Evolutionary conservation across 1,140 invertebrate genomes (phyloP).

Genomic region (Euglossa dilemma): DNA sequence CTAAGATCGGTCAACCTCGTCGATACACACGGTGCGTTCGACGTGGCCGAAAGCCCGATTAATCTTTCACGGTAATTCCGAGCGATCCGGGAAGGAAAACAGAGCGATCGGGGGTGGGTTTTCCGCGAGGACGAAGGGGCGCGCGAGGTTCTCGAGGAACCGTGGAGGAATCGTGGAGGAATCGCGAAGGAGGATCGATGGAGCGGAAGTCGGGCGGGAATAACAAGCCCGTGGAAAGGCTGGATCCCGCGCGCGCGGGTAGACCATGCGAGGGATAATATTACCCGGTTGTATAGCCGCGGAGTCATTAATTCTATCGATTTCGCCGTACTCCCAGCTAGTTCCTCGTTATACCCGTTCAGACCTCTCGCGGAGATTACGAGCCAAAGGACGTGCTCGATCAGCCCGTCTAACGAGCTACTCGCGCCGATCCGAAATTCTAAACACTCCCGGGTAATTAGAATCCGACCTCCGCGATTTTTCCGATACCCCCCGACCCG

Average conservation of each 20-base stretch:
- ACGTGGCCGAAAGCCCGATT: not conserved
- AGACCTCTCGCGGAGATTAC: conserved; percentile 43
- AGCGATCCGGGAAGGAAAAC: not conserved
- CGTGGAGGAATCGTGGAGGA: conserved; percentile 22
- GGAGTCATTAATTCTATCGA: conserved; percentile 51
- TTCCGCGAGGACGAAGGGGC: not conserved
- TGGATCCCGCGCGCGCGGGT: not conserved
- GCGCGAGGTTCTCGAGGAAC: conserved; percentile 13
- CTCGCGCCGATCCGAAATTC: conserved; percentile 24
- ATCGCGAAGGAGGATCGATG: conserved; percentile 36
- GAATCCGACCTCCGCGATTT: not conserved
- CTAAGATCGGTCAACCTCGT: no score
- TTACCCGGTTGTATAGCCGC: conserved; percentile 30
- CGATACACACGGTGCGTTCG: not conserved
- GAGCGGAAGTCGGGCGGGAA: conserved; percentile 37
- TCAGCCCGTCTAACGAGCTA: conserved; percentile 23
- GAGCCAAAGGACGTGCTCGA: conserved; percentile 22
- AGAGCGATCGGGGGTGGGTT: not conserved
- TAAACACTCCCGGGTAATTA: conserved; percentile 20
- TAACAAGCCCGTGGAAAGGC: conserved; percentile 39
- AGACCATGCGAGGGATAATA: conserved; percentile 28
- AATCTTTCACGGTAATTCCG: conserved; percentile 5
- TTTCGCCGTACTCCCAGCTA: not conserved
- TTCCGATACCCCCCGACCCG: no score
- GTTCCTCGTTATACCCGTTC: conserved; percentile 37